Percentiles rank a stretch among this genome's conserved stretches.
These are phyloP conservation scores for Drosophila recens DNA, from an alignment of 2,888 invertebrate species.

Conservation along the genomic window DNA sequence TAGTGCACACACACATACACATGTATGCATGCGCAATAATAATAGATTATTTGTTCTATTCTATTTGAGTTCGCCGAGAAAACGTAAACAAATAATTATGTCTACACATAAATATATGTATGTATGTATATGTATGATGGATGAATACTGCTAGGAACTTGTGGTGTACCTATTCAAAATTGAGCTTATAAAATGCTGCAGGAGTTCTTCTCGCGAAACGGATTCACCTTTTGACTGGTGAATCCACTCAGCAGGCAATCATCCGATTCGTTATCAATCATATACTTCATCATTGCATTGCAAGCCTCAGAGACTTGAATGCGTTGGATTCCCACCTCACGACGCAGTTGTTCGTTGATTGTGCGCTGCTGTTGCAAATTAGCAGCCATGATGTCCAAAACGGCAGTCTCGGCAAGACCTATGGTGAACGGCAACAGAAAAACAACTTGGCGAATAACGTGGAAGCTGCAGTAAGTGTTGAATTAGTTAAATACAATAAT, in stretches of 20 bases:
- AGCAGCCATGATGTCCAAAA: constrained; percentile 97
- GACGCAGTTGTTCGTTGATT: constrained; percentile 96
- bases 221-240: constrained; percentile 97
- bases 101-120: constrained; percentile 21
- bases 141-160: constrained; percentile 67
- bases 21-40: constrained; percentile 48
- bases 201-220: constrained; percentile 96
- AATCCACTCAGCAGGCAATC: constrained; percentile 97
- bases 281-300: constrained; percentile 95
- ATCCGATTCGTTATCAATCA: constrained; percentile 95
- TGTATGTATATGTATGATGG: constrained; percentile 30
- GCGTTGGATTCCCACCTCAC: constrained; percentile 95
- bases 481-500: not conserved
- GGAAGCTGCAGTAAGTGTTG: constrained; percentile 26
- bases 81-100: constrained; percentile 54
- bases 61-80: constrained; percentile 37
- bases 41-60: constrained; percentile 54
- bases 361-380: constrained; percentile 96
- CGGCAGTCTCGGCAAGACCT: constrained; percentile 90
- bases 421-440: constrained; percentile 72
- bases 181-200: constrained; percentile 91
- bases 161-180: constrained; percentile 46
- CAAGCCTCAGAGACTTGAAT: constrained; percentile 93
- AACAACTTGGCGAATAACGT: constrained; percentile 35
- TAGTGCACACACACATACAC: constrained; percentile 22